phyloP scores from a whole-genome alignment of 2,113 vertebrate species.

The Clinocottus analis region DNA sequence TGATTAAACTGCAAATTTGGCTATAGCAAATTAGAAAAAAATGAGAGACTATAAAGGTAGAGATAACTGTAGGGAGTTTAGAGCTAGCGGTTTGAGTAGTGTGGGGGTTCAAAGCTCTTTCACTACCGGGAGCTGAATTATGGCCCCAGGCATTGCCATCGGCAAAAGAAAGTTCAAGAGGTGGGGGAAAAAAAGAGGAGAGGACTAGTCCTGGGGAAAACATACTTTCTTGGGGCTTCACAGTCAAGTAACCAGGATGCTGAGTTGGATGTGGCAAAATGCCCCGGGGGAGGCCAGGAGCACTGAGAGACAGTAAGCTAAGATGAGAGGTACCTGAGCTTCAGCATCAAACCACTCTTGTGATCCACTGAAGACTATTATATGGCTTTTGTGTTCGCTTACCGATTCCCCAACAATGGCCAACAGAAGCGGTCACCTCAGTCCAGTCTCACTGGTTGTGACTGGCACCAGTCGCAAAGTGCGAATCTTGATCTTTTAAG shows the following conservation, averaged over 20 bases:
- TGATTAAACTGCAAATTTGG: conserved; percentile 16
- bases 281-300: conserved; percentile 66
- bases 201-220: conserved; percentile 38
- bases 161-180: conserved; percentile 79
- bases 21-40: conserved; percentile 52
- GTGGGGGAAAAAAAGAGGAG: conserved; percentile 55
- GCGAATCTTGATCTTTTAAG: background rate
- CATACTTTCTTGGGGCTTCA: conserved; percentile 60
- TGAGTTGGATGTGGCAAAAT: conserved; percentile 63
- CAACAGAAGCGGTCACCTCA: background rate
- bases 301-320: conserved; percentile 65
- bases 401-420: conserved; percentile 33
- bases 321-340: conserved; percentile 72
- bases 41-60: no score
- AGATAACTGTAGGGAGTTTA: no score
- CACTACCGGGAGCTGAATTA: conserved; percentile 67
- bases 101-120: conserved; percentile 59
- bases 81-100: conserved; percentile 37
- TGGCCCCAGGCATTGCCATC: conserved; percentile 69
- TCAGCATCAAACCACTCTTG: conserved; percentile 63
- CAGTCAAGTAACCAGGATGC: conserved; percentile 61
- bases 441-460: background rate
- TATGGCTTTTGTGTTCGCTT: conserved; percentile 26
- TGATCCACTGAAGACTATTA: conserved; percentile 55
- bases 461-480: background rate